Base-by-base conservation (phyloP, 1,140 invertebrate genomes). In the Scaptomyza graminum region DNA sequence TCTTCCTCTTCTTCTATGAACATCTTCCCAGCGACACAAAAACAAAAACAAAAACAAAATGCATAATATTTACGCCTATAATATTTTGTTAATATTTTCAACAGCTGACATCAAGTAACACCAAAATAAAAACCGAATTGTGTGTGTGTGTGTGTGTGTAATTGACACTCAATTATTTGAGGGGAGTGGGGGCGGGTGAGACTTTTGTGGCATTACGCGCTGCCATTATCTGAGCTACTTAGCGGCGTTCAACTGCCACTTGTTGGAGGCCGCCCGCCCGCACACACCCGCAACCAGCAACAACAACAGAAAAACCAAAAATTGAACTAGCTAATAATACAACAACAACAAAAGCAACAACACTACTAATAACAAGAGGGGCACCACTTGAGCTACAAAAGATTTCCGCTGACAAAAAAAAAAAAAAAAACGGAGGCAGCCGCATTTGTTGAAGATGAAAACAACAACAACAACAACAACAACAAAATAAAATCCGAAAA, bases 11-110 rank as follows among this genome's bases (percentile, higher is more conserved):
- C 12, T 51, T 41, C 34, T 47, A 57, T 34, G 31, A 25, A 28
- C 6, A 25, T 22, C 55, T 31, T n/a, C 39, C 41, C 41, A 51
- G 9, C 51, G 13, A 52, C n/a, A 28, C 12, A 60, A 22, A 51
- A 28, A 66, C 2, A 22, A 22, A 6, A 4, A 6, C 5, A 57
- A 54, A 7, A 13, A 44, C 52, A 76, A 82, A 83, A 79, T 85
- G 81, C 83, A 87, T 88, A 87, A 87, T 87, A 88, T 87, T 87
- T 87, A 87, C 83, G 75, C 73, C 83, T 80, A 87, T 87, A 87
- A 87, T 88, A 76, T 87, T 77, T 51, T 79, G 22, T 75, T 88
- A 87, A 87, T 87, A 87, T 88, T 88, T 87, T 88, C 82, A 87
- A 79, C 82, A 87, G 82, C 82, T 87, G 82, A 84, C 69, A 85